Evolutionary conservation across 2,797 vertebrate species (phyloP), one percentile per base, ranked within the genome.

Genomic region (Melanotaenia nigrans): DNA sequence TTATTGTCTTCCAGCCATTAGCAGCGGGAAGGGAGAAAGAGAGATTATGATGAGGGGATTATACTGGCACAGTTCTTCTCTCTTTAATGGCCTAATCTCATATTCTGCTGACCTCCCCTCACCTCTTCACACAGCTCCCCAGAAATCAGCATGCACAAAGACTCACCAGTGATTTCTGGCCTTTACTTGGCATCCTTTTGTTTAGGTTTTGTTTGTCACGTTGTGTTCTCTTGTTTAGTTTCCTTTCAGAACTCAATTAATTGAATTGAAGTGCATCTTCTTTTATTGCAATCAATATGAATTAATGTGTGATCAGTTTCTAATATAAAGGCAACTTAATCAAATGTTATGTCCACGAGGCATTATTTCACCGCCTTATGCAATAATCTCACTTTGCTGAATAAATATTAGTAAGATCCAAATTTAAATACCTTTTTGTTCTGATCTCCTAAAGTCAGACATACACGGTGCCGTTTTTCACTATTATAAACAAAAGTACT

Each of bases 1-100:
- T 92, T 92, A 92, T 92, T 93, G 90, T 91, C 81, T 88, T 67
- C 42, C 71, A 85, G 79, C 90, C 83, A 92, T 94, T 93, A 90
- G 86, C 82, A 70, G 83, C 71, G 36, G 77, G 70, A 78, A 75
- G 75, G 76, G 81, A 83, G 78, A 83, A 78, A 45, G 71, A 67
- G 73, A 78, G 91, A 92, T 92, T 92, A 92, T 24, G 82, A 77
- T 81, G 87, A 87, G 58, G 84, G 89, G 92, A 93, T 93, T 92
- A 93, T 78, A 73, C 47, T 9, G 56, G 81, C 74, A 75, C 80
- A 92, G 85, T 74, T 89, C 82, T 77, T 81, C 82, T 80, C 64
- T 71, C 85, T 82, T 86, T 87, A 91, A 92, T 90, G 89, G 87
- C 82, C 85, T 92, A 92, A 92, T 93, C 90, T 92, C 47, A 20